Evolutionary conservation across 2,888 invertebrate species (phyloP), one percentile per base, ranked within the genome.

Genomic region (Lepidonotus clava): DNA sequence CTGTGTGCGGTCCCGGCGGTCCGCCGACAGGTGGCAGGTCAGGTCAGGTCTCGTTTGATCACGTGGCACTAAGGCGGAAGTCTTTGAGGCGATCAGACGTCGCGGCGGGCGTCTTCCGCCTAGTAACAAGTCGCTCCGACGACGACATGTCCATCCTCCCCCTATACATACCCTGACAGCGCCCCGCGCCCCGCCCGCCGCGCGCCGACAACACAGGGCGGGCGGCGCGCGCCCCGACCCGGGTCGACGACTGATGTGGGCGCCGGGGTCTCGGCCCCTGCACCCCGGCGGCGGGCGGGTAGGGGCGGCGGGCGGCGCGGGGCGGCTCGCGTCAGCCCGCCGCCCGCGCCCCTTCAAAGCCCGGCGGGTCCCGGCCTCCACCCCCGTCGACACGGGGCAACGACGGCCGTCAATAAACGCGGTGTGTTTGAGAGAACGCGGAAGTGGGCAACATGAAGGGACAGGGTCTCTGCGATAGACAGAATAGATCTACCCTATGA

Each of bases 1-100:
- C n/a, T n/a, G n/a, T n/a, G 24, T 61, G 61, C 28, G 61, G 61
- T 46, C 46, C 46, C 61, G 61, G 61, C 32, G 61, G 61, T 61
- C 11, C 8, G 28, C 61, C 61, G 61, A 61, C 28, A 61, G 61
- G 61, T 61, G 61, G 61, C 61, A 61, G 61, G 24, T 11, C 61
- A 28, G 24, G 11, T n/a, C 28, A 24, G 61, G 61, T 61, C 61
- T 28, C 61, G 24, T 61, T 61, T 61, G 61, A 61, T 61, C 61
- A 61, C 4, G 61, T 61, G 61, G 5, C 61, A n/a, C 61, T 32
- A 4, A 11, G 11, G 14, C 0, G 5, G 61, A n/a, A 2, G 61
- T 61, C 61, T n/a, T n/a, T n/a, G 21, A 61, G 24, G 61, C 24
- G 61, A 61, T 61, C 61, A 61, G 28, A 61, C 61, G 61, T 18